These are phyloP conservation scores for Oreotrochilus melanogaster DNA, from an alignment of 2,113 vertebrate genomes.

Conservation along the genomic window DNA sequence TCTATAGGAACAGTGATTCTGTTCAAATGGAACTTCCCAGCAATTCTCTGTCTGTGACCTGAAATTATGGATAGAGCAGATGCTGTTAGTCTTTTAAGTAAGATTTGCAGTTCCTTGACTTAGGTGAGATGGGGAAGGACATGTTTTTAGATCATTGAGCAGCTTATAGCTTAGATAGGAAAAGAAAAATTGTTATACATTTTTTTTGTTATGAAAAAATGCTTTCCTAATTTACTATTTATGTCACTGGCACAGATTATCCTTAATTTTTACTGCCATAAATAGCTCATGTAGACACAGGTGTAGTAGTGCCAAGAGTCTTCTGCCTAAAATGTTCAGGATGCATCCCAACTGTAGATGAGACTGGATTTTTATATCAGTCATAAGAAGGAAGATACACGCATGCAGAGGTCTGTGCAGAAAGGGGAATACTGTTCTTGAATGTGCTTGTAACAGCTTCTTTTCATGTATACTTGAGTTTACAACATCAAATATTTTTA, in stretches of 20 bases:
- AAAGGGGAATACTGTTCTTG: not conserved
- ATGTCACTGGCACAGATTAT: slow-evolving; percentile 15
- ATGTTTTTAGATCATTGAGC: not conserved
- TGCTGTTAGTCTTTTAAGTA: slow-evolving; percentile 21
- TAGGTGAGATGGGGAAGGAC: not conserved
- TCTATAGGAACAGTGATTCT: slow-evolving; percentile 3
- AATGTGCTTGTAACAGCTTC: not conserved
- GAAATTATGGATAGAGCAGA: slow-evolving; percentile 1
- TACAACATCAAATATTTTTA: slow-evolving; percentile 11
- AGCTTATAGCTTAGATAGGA: slow-evolving; percentile 5
- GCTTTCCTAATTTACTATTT: slow-evolving; percentile 11
- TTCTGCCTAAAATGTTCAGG: not conserved
- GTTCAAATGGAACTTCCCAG: slow-evolving; percentile 38
- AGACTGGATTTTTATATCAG: not conserved
- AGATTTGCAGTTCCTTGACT: not conserved
- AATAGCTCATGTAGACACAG: not conserved
- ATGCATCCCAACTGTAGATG: not conserved
- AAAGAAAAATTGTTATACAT: not conserved
- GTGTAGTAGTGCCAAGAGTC: not conserved
- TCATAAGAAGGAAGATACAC: not conserved
- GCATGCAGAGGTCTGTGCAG: not conserved
- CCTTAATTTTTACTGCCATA: not conserved
- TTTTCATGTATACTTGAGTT: not conserved
- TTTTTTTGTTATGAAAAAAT: not conserved
- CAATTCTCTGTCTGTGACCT: slow-evolving; percentile 4